Evolutionary conservation across 1,140 invertebrate genomes (phyloP), one percentile per base, ranked within the genome.

Genomic region (Parapsyche elsis): DNA sequence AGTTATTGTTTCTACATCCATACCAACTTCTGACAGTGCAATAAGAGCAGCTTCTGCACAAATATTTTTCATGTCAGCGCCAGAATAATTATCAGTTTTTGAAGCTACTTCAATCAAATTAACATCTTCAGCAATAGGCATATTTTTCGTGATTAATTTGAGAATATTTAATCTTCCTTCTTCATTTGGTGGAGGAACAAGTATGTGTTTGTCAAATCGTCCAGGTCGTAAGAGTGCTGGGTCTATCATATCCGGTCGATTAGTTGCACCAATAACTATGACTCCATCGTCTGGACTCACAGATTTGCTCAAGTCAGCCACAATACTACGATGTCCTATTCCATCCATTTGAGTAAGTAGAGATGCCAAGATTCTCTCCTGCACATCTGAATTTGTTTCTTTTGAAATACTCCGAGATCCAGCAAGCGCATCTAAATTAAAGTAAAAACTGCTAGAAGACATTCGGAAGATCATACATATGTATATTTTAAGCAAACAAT

Each of bases 231-330:
- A 85, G 9, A 96, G 86, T 0, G 95, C 95, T 83, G 92, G 87
- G 84, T 96, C 95, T 81, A 96, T 91, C 85, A 92, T 92, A 83
- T 96, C 93, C 0, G 94, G 94, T 70, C 94, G 90, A 87, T 95
- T 95, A 19, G 94, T 95, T 9, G 94, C 94, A 9, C 91, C 94
- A 19, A 95, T 89, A n/a, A 95, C 90, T 0, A 93, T 87, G 0
- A 95, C 92, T 26, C 86, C 84, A 30, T 80, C 80, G 76, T 84
- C 83, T 67, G 26, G 5, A 71, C 78, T 79, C 12, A 67, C 24
- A 12, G 75, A 57, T 71, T 77, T 77, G 14, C 38, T 61, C 21
- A 14, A 24, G 80, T 83, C 82, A 16, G 80, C 73, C 9, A 53
- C 74, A 49, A 76, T 38, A 46, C 70, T 73, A 5, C 45, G 83